Percentiles rank a stretch among this genome's conserved stretches.
These are phyloP conservation scores for Diabrotica undecimpunctata DNA, from an alignment of 1,140 invertebrate species.

Conservation along the genomic window DNA sequence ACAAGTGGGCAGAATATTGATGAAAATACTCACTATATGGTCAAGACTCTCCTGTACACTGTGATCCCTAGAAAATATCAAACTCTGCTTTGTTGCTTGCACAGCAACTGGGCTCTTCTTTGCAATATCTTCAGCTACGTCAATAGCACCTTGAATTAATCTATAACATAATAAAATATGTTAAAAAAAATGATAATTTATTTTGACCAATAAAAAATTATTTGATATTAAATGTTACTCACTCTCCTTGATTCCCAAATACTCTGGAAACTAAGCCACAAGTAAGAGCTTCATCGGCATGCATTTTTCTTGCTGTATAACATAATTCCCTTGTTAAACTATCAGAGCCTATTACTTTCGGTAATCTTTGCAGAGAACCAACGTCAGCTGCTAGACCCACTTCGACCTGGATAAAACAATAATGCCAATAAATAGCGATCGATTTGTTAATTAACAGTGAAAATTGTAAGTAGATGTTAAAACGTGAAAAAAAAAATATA, in stretches of 20 bases:
- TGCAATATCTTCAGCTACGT: conserved; percentile 76
- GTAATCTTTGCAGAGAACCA: conserved; percentile 88
- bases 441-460: not conserved
- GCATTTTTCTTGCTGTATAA: conserved; percentile 81
- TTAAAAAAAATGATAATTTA: too few species aligned
- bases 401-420: conserved; percentile 51
- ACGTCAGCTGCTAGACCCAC: conserved; percentile 92
- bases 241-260: conserved; percentile 68
- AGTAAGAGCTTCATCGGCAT: conserved; percentile 72
- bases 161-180: conserved; percentile 46
- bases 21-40: conserved; percentile 70
- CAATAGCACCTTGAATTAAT: conserved; percentile 66
- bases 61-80: conserved; percentile 87
- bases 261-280: conserved; percentile 74
- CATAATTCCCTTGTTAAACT: conserved; percentile 84
- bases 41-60: conserved; percentile 79
- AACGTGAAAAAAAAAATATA: too few species aligned
- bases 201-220: too few species aligned
- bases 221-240: conserved; percentile 25
- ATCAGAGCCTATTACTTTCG: conserved; percentile 86
- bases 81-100: conserved; percentile 78
- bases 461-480: too few species aligned
- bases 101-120: conserved; percentile 92
- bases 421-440: not conserved
- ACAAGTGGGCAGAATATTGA: not conserved